These are phyloP conservation scores for Drosophila kanekoi DNA, from an alignment of 2,888 invertebrate genomes.

Conservation along the genomic window DNA sequence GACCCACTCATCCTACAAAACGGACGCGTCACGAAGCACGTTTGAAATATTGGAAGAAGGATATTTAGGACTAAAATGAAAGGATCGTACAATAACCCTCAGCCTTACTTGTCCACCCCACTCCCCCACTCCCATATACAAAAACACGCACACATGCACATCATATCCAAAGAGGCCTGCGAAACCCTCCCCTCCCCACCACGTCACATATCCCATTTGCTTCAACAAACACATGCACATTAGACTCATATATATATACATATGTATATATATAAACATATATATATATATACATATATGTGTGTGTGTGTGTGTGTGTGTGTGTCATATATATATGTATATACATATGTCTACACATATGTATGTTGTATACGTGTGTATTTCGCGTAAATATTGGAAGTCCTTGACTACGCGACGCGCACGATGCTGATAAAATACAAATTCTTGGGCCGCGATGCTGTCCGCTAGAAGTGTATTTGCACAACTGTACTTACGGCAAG, in stretches of 20 bases:
- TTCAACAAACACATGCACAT: slow-evolving; percentile 63
- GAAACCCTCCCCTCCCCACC: slow-evolving; percentile 56
- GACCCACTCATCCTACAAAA: slow-evolving; percentile 74
- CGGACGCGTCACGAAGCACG: slow-evolving; percentile 78
- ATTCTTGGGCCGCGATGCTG: slow-evolving; percentile 80
- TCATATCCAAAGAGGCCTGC: slow-evolving; percentile 55
- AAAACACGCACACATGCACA: slow-evolving; percentile 52
- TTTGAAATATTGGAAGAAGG: slow-evolving; percentile 83
- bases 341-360: slow-evolving; percentile 17
- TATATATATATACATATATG: no score
- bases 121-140: slow-evolving; percentile 24
- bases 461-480: slow-evolving; percentile 75
- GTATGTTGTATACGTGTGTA: slow-evolving; percentile 50
- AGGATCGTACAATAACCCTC: slow-evolving; percentile 80
- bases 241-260: slow-evolving; percentile 28
- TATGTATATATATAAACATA: slow-evolving; percentile 16
- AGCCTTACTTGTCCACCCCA: slow-evolving; percentile 52
- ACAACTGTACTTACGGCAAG: slow-evolving; percentile 80
- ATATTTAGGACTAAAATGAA: slow-evolving; percentile 80
- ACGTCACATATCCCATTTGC: slow-evolving; percentile 77
- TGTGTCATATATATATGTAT: slow-evolving; percentile 13
- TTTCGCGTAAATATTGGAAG: slow-evolving; percentile 82
- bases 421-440: slow-evolving; percentile 80
- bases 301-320: slow-evolving; percentile 22
- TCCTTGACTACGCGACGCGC: slow-evolving; percentile 81